Evolutionary conservation across 2,113 vertebrate species (phyloP).

Genomic region (Chaenocephalus aceratus): DNA sequence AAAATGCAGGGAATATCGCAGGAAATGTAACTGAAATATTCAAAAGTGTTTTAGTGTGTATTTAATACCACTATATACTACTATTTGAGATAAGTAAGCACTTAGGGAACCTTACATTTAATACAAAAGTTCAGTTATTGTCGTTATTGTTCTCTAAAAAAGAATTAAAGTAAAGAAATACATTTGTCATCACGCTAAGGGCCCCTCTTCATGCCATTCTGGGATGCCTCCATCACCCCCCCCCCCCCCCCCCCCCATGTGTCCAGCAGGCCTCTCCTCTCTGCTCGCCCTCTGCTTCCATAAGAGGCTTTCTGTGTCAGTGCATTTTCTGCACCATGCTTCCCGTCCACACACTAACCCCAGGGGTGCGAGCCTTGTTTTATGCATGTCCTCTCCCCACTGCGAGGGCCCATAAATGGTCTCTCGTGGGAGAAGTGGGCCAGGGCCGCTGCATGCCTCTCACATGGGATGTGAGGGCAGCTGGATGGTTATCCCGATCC

Average conservation of each 20-base stretch:
- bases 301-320: conserved; percentile 75
- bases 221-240: conserved; percentile 15
- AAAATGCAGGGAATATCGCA: too few relatives aligned
- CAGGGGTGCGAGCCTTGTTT: conserved; percentile 66
- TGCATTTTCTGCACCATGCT: conserved; percentile 69
- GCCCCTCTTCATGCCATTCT: neutral
- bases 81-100: too few relatives aligned
- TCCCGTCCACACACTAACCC: conserved; percentile 63
- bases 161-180: neutral
- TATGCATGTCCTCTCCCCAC: conserved; percentile 63
- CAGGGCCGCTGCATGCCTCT: conserved; percentile 45
- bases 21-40: too few relatives aligned
- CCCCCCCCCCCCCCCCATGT: conserved; percentile 1
- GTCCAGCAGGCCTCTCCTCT: conserved; percentile 41
- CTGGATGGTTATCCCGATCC: conserved; percentile 41
- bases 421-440: conserved; percentile 53
- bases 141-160: neutral
- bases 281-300: conserved; percentile 41
- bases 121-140: neutral
- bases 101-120: too few relatives aligned
- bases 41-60: too few relatives aligned
- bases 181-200: neutral
- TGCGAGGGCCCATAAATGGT: conserved; percentile 65
- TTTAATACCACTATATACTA: too few relatives aligned
- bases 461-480: conserved; percentile 39